Base-by-base conservation (phyloP, 2,113 vertebrate genomes). In the Megaleporinus macrocephalus region DNA sequence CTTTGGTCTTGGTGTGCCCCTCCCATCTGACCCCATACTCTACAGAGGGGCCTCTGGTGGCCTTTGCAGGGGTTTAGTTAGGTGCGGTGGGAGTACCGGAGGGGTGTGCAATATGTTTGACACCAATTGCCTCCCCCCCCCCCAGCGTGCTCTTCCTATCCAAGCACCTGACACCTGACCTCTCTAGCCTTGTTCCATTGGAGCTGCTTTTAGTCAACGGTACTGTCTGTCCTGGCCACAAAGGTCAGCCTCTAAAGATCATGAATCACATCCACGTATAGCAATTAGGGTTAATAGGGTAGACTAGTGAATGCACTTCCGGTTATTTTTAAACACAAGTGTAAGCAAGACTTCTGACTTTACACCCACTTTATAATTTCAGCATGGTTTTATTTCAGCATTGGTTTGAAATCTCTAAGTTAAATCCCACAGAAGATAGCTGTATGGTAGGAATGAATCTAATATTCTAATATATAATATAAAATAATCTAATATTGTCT, bases 21-120 rank as follows among this genome's bases (percentile, higher is more conserved):
- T 70, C 29, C 41, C 10, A 4, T 36, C 33, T 73, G 61, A 51
- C 12, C 66, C 65, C 36, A 44, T 9, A 12, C 26, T n/a, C 77
- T 24, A 74, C 57, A 71, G 41, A 81, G 72, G 63, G 65, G 79
- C 80, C 83, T 87, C 63, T 73, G 75, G 61, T 73, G 41, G n/a
- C n/a, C n/a, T 78, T 83, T 86, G 82, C 57, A 62, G 75, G 44
- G 80, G 84, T 61, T 61, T 18, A 26, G 18, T 33, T 81, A 85
- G 33, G 62, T 22, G 1, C 20, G 18, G 70, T 36, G 80, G 41
- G 12, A 30, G 11, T 26, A 44, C 30, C 47, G 33, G 9, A 49
- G 63, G 36, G 15, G 11, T 55, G 18, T 22, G 53, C 53, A 55
- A 20, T 22, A 55, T 55, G 53, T 22, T 55, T 55, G 53, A 55